These are phyloP conservation scores for Stegodyphus dumicola DNA, from an alignment of 1,140 invertebrate species.

Conservation along the genomic window DNA sequence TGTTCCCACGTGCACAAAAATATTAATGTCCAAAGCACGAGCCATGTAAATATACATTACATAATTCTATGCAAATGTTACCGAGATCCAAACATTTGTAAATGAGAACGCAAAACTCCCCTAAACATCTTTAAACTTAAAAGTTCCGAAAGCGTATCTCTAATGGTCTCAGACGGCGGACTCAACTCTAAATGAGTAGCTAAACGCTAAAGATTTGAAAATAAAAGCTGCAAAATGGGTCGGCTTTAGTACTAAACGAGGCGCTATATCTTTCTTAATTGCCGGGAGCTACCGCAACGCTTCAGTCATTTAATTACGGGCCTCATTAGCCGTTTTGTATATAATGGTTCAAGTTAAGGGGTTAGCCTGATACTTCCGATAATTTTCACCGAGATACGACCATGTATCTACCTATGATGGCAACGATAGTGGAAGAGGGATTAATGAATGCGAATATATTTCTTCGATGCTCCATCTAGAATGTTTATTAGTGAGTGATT, in stretches of 20 bases:
- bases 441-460: no score
- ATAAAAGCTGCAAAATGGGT: conserved; percentile 39
- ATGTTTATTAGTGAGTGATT: no score
- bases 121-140: background rate
- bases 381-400: no score
- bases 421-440: no score
- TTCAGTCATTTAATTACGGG: conserved; percentile 53
- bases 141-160: background rate
- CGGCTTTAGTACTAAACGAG: background rate
- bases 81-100: background rate
- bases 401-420: no score
- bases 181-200: conserved; percentile 33
- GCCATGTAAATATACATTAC: no score
- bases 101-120: background rate
- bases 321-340: conserved; percentile 43
- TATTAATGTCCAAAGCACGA: no score
- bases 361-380: background rate
- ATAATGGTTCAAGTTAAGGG: conserved; percentile 33
- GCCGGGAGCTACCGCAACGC: conserved; percentile 1
- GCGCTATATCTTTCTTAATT: conserved; percentile 45
- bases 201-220: conserved; percentile 39
- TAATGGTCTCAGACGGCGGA: background rate
- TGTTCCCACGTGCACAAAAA: no score
- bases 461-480: no score
- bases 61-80: background rate